Evolutionary conservation across 2,888 invertebrate species (phyloP).

Genomic region (Graphium colonna): DNA sequence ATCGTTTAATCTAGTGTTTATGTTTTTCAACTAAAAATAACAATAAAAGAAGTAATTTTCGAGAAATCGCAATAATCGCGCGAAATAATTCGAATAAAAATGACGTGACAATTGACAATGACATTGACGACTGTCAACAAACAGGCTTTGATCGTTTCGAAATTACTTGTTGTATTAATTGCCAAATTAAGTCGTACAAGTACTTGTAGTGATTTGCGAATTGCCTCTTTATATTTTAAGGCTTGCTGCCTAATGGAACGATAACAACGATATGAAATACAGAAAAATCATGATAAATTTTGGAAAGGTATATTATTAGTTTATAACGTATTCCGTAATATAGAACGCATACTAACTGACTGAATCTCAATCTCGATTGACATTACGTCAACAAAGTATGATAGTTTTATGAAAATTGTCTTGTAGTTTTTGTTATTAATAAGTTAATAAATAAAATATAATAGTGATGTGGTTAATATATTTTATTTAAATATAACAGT

Average conservation of each 20-base stretch:
- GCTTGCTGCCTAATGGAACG: neutral
- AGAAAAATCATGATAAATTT: neutral
- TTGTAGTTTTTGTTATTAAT: neutral
- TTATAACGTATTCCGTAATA: neutral
- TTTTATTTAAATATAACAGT: neutral
- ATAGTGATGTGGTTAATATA: conserved; percentile 19
- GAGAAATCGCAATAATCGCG: no score
- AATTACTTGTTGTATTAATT: no score
- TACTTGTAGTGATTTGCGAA: no score
- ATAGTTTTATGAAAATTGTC: neutral
- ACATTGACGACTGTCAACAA: no score
- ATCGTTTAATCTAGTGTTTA: no score
- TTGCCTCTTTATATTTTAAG: no score
- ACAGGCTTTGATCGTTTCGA: no score
- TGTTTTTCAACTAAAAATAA: no score
- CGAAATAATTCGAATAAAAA: no score
- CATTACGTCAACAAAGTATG: neutral
- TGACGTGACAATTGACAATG: no score
- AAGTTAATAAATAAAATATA: neutral
- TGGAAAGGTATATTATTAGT: neutral
- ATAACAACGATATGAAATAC: neutral
- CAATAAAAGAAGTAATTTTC: no score
- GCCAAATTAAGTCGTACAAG: no score
- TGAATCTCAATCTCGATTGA: neutral
- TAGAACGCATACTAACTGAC: neutral